A percentile compares a stretch with the other conserved stretches of the same genome.
These are phyloP conservation scores for Sinocyclocheilus anshuiensis DNA, from an alignment of 2,113 vertebrate genomes.

Conservation along the genomic window DNA sequence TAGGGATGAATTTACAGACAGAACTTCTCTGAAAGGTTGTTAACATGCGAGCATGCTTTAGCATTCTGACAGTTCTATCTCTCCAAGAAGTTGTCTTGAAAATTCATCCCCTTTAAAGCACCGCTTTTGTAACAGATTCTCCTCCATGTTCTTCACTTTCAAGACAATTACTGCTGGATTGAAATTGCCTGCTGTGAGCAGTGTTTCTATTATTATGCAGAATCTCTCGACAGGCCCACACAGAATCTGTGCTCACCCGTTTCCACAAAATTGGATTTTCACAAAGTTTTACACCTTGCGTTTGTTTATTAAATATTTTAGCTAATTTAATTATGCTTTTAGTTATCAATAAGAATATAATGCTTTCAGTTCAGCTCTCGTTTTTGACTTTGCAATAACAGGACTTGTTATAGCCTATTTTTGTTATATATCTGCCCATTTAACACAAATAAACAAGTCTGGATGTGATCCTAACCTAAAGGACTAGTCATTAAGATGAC, in stretches of 20 bases:
- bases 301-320: not conserved
- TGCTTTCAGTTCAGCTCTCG: not conserved
- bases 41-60: not conserved
- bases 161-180: constrained; percentile 5
- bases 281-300: not conserved
- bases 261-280: constrained; percentile 11
- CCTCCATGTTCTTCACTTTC: constrained; percentile 16
- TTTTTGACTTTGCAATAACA: not conserved
- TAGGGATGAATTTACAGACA: not conserved
- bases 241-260: not conserved
- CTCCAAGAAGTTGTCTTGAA: not conserved
- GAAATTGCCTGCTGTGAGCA: not conserved
- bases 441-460: too few relatives aligned
- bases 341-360: not conserved
- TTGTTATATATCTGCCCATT: too few relatives aligned
- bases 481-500: too few relatives aligned
- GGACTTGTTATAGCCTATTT: not conserved
- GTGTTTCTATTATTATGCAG: not conserved
- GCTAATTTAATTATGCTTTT: constrained; percentile 42
- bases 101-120: not conserved
- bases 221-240: not conserved
- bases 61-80: not conserved
- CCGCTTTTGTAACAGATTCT: not conserved
- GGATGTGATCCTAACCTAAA: not conserved
- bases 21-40: not conserved